Evolutionary conservation across 1,140 invertebrate species (phyloP).

Genomic region (Drosophila mayri): DNA sequence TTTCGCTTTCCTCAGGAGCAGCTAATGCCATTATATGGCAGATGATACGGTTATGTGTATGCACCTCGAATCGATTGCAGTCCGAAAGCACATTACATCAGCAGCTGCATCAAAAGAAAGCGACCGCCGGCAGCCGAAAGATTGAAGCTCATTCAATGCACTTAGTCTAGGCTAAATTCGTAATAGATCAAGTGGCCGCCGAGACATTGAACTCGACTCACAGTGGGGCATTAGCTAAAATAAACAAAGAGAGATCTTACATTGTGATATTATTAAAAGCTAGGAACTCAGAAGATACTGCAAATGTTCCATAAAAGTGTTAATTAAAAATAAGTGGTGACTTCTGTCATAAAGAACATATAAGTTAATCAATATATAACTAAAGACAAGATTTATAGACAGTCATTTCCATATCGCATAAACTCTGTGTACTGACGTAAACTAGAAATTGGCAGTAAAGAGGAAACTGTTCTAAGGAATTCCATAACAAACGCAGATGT

Average conservation of each 20-base stretch:
- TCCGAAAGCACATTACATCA: constrained; percentile 37
- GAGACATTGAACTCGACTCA: constrained; percentile 15
- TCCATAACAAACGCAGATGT: background rate
- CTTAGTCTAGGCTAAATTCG: constrained; percentile 29
- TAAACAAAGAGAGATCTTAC: background rate
- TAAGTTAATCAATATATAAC: background rate
- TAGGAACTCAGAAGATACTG: background rate
- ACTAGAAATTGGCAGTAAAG: background rate
- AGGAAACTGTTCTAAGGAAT: background rate
- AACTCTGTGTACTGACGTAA: background rate
- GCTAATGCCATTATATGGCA: constrained; percentile 30
- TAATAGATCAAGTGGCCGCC: constrained; percentile 14
- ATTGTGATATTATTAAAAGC: background rate
- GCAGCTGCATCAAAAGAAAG: constrained; percentile 42
- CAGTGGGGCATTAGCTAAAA: constrained; percentile 24
- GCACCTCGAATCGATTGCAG: constrained; percentile 36
- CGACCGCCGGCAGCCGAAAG: constrained; percentile 19
- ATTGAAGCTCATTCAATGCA: constrained; percentile 41
- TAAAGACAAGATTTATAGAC: constrained; percentile 3
- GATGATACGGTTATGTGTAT: constrained; percentile 45
- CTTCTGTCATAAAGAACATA: background rate
- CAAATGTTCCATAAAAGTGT: background rate
- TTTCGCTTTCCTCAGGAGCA: constrained; percentile 33
- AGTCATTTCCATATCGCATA: constrained; percentile 4
- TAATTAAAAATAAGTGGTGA: background rate